phyloP scores from a whole-genome alignment of 1,140 invertebrate species.

The Octopus bimaculoides region DNA sequence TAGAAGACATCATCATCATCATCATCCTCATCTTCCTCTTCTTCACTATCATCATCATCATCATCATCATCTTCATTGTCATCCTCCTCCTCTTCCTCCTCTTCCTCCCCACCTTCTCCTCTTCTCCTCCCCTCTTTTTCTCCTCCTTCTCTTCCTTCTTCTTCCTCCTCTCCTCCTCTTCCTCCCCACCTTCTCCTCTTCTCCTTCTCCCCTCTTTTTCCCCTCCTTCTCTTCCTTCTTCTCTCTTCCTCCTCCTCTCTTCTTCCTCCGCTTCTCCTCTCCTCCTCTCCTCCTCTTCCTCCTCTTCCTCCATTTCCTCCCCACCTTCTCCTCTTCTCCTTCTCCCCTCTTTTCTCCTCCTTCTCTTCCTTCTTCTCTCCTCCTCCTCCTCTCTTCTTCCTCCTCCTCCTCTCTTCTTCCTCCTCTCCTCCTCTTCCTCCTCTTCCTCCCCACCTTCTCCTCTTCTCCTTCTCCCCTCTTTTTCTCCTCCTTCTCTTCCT shows the following conservation, averaged over 20 bases:
- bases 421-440: background rate
- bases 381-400: background rate
- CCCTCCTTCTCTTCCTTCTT: background rate
- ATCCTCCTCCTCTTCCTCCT: too few species aligned
- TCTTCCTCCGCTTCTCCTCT: background rate
- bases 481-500: background rate
- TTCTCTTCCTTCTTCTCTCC: constrained; percentile 1
- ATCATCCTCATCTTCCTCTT: too few species aligned
- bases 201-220: background rate
- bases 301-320: background rate
- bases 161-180: background rate
- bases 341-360: background rate
- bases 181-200: background rate
- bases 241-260: background rate
- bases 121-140: background rate
- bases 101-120: background rate
- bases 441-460: background rate
- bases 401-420: background rate
- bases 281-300: background rate
- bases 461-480: background rate
- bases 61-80: too few species aligned
- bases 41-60: too few species aligned
- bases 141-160: background rate
- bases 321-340: background rate
- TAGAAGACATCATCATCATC: too few species aligned